phyloP scores from a whole-genome alignment of 2,113 vertebrate species.

The Fukomys damarensis region DNA sequence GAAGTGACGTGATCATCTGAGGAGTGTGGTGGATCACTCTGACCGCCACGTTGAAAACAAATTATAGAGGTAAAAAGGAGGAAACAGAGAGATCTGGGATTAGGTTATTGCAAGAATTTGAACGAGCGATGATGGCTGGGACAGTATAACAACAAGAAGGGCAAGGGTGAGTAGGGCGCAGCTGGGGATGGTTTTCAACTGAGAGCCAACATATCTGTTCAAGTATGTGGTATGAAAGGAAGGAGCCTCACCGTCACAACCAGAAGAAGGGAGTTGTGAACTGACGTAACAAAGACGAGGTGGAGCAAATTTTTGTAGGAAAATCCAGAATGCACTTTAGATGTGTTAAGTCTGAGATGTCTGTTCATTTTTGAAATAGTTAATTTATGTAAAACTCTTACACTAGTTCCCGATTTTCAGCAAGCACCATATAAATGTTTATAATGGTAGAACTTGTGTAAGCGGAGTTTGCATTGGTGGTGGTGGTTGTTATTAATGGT shows the following conservation, averaged over 20 bases:
- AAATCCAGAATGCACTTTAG: neutral
- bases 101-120: neutral
- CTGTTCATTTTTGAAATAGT: neutral
- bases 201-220: neutral
- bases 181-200: neutral
- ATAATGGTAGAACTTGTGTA: neutral
- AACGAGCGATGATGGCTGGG: neutral
- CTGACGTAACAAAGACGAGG: neutral
- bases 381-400: neutral
- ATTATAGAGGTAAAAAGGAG: neutral
- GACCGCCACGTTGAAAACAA: neutral
- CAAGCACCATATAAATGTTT: neutral
- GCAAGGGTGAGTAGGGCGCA: neutral
- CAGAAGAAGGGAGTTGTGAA: neutral
- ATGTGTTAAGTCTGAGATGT: neutral
- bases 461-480: neutral
- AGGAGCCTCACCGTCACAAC: neutral
- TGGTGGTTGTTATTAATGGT: neutral
- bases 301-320: neutral
- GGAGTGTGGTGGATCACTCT: neutral
- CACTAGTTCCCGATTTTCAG: neutral
- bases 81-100: neutral
- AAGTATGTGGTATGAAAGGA: neutral
- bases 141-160: neutral
- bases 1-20: neutral